Evolutionary conservation across 2,797 vertebrate species (phyloP), one percentile per base, ranked within the genome.

Genomic region (Okamejei kenojei): DNA sequence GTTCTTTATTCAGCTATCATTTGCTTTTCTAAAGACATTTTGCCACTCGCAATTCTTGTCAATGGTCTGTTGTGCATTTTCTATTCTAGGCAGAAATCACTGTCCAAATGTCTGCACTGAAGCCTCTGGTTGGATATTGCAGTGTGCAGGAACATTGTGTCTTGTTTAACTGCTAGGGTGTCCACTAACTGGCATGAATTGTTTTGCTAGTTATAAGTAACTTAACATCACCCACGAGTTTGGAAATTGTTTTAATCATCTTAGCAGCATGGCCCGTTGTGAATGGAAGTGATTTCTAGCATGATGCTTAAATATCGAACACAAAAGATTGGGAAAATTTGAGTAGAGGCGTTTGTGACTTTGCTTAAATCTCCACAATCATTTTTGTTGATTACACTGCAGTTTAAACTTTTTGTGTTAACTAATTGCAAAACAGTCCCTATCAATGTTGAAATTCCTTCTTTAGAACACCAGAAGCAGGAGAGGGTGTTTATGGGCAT

Each of bases 401-500:
- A 58, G 29, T 76, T 76, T 35, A 38, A 92, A 35, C 13, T 11
- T 58, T 58, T 35, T 92, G 23, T 76, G 54, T 91, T 29, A 73
- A 8, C 45, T 29, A 92, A 92, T 54, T 92, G 73, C 38, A 92
- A 92, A 92, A 76, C 38, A 74, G 71, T 10, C 90, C 90, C 90
- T 92, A 29, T 92, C 90, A n/a, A 92, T 92, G 35, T 76, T 92
- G 90, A 92, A 92, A 76, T 92, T 79, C 79, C 32, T 93, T 71
- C 88, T 73, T 19, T 95, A 98, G 97, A 97, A 93, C 95, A 97
- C 84, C 97, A 97, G 7, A 97, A 97, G 96, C 97, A 97, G 94
- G 97, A 97, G 94, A 95, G 97, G 93, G 97, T 97, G 45, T 97
- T 97, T 93, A 96, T 97, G 95, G 97, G 97, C 74, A 96, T 98